Base-by-base conservation (phyloP, 1,140 invertebrate genomes). In the Andricus grossulariae region DNA sequence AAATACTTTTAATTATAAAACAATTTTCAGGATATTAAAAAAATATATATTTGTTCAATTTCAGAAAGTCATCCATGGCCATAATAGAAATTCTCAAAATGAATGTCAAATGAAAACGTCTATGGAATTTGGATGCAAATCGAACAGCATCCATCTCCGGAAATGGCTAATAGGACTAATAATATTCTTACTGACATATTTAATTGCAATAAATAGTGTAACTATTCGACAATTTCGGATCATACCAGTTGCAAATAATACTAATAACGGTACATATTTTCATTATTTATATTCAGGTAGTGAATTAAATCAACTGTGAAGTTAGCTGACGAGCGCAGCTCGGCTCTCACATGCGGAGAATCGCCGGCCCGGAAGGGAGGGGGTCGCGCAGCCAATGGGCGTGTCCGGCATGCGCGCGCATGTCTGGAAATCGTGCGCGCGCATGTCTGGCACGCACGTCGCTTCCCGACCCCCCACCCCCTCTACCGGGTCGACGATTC, bases 151-250 rank as follows among this genome's bases (percentile, higher is more conserved):
- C 51, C 86, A 86, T 60, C 66, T 87, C 73, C 82, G 79, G 79
- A 83, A 82, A 82, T 90, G 89, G 89, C 73, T 90, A 7, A 84
- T 91, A 21, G 85, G 79, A 15, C 49, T 90, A 39, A 49, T 90
- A 18, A 54, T 86, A 45, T 86, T 87, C 60, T 70, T 91, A 57
- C 82, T 89, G 15, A 79, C 80, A 72, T 90, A 84, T 12, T 75
- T 90, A 57, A 54, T 90, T 32, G 79, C 88, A 15, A 86, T 91
- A 45, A 91, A 91, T 73, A 90, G 79, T 25, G 86, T 90, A 32
- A 84, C 84, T 55, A 85, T 86, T 1, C 83, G 86, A 13, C 87
- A 89, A 82, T 88, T 90, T 79, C 82, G 80, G 21, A 78, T 85
- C 0, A 72, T 80, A 16, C 82, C 81, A 45, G 80, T 86, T 10